phyloP scores from a whole-genome alignment of 1,140 invertebrate species.

The Conus betulinus region DNA sequence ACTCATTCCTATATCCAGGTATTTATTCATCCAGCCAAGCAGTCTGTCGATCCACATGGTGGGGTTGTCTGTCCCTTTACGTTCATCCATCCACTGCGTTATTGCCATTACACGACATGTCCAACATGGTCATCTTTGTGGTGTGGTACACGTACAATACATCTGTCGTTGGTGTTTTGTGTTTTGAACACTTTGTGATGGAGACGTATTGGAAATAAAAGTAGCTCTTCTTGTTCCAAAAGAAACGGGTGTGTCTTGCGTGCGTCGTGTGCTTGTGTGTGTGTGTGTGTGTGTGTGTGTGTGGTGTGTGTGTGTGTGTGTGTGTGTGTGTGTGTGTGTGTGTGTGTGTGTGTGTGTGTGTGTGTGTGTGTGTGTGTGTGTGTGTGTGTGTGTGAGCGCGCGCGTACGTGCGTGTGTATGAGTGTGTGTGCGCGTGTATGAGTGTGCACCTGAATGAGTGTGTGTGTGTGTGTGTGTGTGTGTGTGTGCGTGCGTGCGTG shows the following conservation, averaged over 20 bases:
- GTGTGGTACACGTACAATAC: neutral
- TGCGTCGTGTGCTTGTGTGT: neutral
- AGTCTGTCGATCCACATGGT: neutral
- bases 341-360: neutral
- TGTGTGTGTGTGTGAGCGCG: neutral
- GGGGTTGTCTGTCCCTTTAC: too few species aligned
- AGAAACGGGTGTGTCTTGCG: neutral
- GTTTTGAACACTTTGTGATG: neutral
- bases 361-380: constrained; percentile 16
- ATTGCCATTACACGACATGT: neutral
- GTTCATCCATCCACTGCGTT: neutral
- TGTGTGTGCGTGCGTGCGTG: neutral
- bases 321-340: neutral
- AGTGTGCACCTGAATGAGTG: too few species aligned
- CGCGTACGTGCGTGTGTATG: neutral
- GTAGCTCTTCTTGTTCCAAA: too few species aligned
- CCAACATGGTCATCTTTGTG: neutral
- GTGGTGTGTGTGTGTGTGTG: neutral
- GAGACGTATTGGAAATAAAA: neutral
- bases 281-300: neutral
- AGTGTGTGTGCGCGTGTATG: neutral
- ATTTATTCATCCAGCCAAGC: neutral
- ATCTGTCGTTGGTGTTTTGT: neutral
- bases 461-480: neutral
- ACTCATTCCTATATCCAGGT: too few species aligned